phyloP scores from a whole-genome alignment of 2,113 vertebrate species.

The Acrocephalus arundinaceus region DNA sequence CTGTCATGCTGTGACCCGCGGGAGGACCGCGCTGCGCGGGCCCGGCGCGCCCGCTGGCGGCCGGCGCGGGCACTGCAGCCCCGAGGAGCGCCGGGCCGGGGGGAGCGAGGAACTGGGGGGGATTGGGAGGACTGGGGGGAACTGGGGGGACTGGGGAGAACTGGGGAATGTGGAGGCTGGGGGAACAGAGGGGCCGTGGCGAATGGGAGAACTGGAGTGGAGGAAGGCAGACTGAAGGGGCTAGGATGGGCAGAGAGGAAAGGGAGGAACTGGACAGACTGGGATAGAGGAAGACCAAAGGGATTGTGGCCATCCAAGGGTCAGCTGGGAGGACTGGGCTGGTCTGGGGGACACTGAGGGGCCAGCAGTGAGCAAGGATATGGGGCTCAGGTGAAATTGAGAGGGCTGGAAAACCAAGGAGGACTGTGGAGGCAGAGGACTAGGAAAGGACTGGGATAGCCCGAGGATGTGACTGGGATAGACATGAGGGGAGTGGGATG shows the following conservation, averaged over 20 bases:
- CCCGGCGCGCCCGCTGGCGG: not conserved
- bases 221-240: too few species aligned
- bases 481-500: not conserved
- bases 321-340: not conserved
- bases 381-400: accelerated
- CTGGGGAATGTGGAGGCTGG: too few species aligned
- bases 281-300: too few species aligned
- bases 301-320: too few species aligned
- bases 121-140: too few species aligned
- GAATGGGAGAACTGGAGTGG: not conserved
- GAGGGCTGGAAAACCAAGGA: not conserved
- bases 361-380: not conserved
- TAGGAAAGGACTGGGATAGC: not conserved
- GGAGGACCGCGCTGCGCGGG: not conserved
- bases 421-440: not conserved
- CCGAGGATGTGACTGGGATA: not conserved
- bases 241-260: accelerated
- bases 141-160: not conserved
- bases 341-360: not conserved
- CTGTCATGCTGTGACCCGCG: too few species aligned
- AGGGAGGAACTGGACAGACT: too few species aligned
- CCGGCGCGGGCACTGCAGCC: not conserved
- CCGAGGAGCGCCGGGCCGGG: too few species aligned
- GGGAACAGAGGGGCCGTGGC: accelerated
- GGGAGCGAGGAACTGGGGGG: too few species aligned